Evolutionary conservation across 2,888 invertebrate genomes (phyloP).

Genomic region (Ptychoptera contaminata): DNA sequence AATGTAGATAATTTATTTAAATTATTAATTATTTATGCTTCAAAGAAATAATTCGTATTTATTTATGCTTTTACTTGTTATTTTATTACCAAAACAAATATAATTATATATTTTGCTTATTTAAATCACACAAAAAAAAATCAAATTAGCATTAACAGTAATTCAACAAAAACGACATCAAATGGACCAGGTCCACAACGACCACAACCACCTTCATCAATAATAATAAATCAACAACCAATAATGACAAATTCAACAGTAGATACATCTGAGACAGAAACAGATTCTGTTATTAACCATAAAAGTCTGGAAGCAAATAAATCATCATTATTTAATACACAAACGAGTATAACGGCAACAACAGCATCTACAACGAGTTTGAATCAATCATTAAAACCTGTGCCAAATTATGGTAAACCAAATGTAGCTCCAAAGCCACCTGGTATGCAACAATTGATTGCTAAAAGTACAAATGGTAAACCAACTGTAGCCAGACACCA

Average conservation of each 20-base stretch:
- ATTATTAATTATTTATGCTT: too few species aligned
- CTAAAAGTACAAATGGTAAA: constrained; percentile 26
- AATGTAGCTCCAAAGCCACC: constrained; percentile 75
- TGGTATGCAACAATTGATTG: constrained; percentile 29
- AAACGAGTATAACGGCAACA: constrained; percentile 6
- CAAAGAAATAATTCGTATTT: too few species aligned
- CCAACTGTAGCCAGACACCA: constrained; percentile 54
- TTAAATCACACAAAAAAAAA: too few species aligned
- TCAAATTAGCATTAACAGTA: too few species aligned
- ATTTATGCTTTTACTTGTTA: too few species aligned
- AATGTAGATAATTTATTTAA: too few species aligned
- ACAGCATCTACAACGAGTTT: constrained; percentile 2
- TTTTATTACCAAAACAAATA: too few species aligned
- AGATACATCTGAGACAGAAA: constrained; percentile 1
- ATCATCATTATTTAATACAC: constrained; percentile 24
- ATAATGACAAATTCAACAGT: constrained; percentile 2
- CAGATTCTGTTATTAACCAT: not conserved
- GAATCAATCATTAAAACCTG: constrained; percentile 21
- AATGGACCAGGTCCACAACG: constrained; percentile 9
- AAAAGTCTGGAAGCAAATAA: constrained; percentile 24
- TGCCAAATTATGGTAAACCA: constrained; percentile 58
- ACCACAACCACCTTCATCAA: constrained; percentile 8
- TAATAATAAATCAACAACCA: constrained; percentile 4
- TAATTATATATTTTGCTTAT: too few species aligned
- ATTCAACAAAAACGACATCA: constrained; percentile 6